Base-by-base conservation (phyloP, 2,113 vertebrate species). In the Indri indri region DNA sequence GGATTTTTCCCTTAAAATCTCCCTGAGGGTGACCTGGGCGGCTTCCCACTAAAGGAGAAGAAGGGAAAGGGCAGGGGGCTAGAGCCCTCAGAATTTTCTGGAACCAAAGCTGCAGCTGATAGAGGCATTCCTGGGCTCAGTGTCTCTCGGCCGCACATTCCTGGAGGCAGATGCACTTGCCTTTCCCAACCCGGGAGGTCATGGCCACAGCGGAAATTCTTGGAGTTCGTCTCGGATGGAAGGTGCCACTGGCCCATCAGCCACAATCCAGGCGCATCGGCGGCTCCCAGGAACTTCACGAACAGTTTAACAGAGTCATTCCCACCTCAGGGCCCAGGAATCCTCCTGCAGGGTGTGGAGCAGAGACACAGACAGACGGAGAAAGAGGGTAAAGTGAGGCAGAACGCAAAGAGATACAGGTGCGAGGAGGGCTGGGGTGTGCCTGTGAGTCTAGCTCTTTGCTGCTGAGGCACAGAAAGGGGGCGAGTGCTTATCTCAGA, bases 171-270 rank as follows among this genome's bases (percentile, higher is more conserved):
- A 97, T 93, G 97, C 25, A 27, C 2, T 61, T 61, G 91, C 71
- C 54, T 80, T 76, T 77, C 77, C 92, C 91, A 40, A 71, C 20
- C 87, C 20, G 0, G 91, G 94, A 95, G 89, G 97, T 88, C 93
- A 32, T 54, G 4, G 34, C 77, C 82, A 52, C 59, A 16, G 61
- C 4, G 57, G 88, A 97, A 88, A 93, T 98, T 97, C 96, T 88
- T 97, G 95, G 95, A 97, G 97, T 89, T 95, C 8, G 73, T 95
- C 91, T 97, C 54, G 16, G 91, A 66, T 97, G 97, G 91, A 89
- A 90, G 91, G 63, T 86, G 94, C 52, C 57, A 0, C 76, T 0
- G 6, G 89, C 20, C 59, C 94, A 37, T 47, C n/a, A 1, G 65
- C 74, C 85, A 95, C 82, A 32, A 84, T 30, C 54, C 87, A 40